Evolutionary conservation across 1,140 invertebrate species (phyloP), one percentile per base, ranked within the genome.

Genomic region (Musca vetustissima): DNA sequence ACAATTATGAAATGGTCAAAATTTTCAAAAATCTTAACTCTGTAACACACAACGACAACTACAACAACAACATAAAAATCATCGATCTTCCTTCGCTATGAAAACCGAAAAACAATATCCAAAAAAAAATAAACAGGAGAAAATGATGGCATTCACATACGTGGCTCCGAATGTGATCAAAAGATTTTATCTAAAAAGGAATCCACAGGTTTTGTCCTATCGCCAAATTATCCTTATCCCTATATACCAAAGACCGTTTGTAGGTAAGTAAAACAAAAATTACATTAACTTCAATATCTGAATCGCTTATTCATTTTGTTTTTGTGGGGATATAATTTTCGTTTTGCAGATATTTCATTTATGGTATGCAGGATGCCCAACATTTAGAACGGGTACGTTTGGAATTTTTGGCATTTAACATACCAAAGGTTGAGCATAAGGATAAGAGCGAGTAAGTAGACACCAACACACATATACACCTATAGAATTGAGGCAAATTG

Each of bases 91-190:
- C 49, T 21, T 21, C 49, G n/a, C 49, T 21, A 19, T 8, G 28
- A 28, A n/a, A n/a, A n/a, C n/a, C n/a, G n/a, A n/a, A n/a, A n/a
- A 49, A 49, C 2, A 49, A 15, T 6, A 50, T 57, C 13, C 25
- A 57, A 57, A 25, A 11, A 55, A 55, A 55, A 17, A 52, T 43
- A 65, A 66, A 59, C 67, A 83, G 81, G 80, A 74, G 76, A 92
- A 86, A 90, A 92, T 83, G 92, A 92, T 76, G 93, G 93, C 71
- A 93, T 94, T 85, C 94, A 97, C 85, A 96, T 97, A 83, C 88
- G 93, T 76, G 95, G 95, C 74, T 95, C 94, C 73, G 96, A 98
- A 86, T 98, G 97, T 87, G 97, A 98, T 86, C 95, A 97, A 84
- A 94, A 96, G 84, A 96, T 98, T 78, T 88, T 98, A 74, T 96